A percentile compares a stretch with the other conserved stretches of the same genome.
These are phyloP conservation scores for Kradibia gibbosae DNA, from an alignment of 1,140 invertebrate genomes.

Conservation along the genomic window DNA sequence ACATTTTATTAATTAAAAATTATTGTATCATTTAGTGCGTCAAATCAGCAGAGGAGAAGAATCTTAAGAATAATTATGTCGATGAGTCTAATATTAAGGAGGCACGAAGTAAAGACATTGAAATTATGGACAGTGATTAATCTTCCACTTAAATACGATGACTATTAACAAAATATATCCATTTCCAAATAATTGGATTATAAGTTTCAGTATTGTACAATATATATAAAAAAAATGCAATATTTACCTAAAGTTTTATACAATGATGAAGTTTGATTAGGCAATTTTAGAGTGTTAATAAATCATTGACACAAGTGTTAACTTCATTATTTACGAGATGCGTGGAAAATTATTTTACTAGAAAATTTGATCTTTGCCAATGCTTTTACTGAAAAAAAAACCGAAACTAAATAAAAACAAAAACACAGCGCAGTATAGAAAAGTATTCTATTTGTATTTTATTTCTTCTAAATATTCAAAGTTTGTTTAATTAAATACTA, in stretches of 20 bases:
- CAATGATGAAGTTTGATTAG: conserved; percentile 56
- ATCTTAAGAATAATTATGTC: conserved; percentile 68
- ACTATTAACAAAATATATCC: conserved; percentile 50
- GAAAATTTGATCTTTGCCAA: conserved; percentile 22
- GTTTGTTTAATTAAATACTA: not conserved
- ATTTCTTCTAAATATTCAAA: not conserved
- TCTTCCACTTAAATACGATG: conserved; percentile 48
- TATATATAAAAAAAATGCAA: conserved; percentile 9
- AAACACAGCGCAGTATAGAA: conserved; percentile 45
- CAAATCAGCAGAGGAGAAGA: conserved; percentile 70
- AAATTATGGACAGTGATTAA: conserved; percentile 69
- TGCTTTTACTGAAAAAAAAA: conserved; percentile 28
- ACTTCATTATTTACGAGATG: conserved; percentile 25
- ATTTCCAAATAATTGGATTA: conserved; percentile 57
- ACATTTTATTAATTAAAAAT: conserved; percentile 11
- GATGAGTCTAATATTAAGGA: conserved; percentile 69
- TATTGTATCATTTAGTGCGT: conserved; percentile 64
- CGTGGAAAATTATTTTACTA: not conserved
- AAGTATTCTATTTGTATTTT: conserved; percentile 19
- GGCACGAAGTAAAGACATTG: conserved; percentile 59
- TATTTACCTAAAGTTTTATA: conserved; percentile 52
- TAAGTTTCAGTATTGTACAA: conserved; percentile 55
- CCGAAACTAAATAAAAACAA: conserved; percentile 46
- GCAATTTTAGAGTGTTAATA: conserved; percentile 19
- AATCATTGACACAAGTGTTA: conserved; percentile 22